A percentile compares a stretch with the other conserved stretches of the same genome.
phyloP scores from a whole-genome alignment of 2,797 vertebrate species.

The Neostethus bicornis region DNA sequence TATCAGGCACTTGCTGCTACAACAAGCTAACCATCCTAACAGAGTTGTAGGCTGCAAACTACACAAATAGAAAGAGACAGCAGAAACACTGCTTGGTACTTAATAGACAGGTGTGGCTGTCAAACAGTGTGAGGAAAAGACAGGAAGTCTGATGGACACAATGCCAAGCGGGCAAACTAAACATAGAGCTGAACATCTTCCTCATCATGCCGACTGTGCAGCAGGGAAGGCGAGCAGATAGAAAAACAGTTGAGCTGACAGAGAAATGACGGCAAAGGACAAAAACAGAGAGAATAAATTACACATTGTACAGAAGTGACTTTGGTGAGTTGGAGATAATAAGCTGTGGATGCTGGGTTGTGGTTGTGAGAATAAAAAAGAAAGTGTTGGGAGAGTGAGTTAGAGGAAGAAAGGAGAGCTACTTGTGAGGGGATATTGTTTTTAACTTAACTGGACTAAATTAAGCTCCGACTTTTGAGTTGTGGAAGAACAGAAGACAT shows the following conservation, averaged over 20 bases:
- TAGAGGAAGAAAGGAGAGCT: constrained; percentile 3
- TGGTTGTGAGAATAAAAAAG: constrained; percentile 15
- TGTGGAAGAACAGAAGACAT: background rate
- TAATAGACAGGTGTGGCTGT: constrained; percentile 69
- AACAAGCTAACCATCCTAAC: constrained; percentile 26
- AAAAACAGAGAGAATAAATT: constrained; percentile 26
- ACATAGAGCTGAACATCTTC: constrained; percentile 36
- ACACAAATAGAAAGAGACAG: constrained; percentile 50
- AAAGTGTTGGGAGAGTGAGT: background rate
- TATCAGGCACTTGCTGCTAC: constrained; percentile 44
- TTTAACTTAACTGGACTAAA: constrained; percentile 18
- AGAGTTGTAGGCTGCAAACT: constrained; percentile 33
- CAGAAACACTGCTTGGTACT: constrained; percentile 48
- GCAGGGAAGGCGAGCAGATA: constrained; percentile 16
- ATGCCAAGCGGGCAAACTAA: constrained; percentile 50
- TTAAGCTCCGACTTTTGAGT: constrained; percentile 2
- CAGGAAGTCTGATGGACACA: constrained; percentile 52
- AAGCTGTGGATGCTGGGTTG: constrained; percentile 28
- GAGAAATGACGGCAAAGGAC: constrained; percentile 12
- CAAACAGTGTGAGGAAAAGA: constrained; percentile 48
- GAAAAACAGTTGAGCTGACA: constrained; percentile 22
- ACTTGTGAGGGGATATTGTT: constrained; percentile 6
- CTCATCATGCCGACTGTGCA: constrained; percentile 14
- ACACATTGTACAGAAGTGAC: constrained; percentile 42
- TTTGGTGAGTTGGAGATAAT: constrained; percentile 44